Percentiles rank a stretch among this genome's conserved stretches.
Conservation (phyloP, 2,797 vertebrate species). For the Aphelocoma californica region DNA sequence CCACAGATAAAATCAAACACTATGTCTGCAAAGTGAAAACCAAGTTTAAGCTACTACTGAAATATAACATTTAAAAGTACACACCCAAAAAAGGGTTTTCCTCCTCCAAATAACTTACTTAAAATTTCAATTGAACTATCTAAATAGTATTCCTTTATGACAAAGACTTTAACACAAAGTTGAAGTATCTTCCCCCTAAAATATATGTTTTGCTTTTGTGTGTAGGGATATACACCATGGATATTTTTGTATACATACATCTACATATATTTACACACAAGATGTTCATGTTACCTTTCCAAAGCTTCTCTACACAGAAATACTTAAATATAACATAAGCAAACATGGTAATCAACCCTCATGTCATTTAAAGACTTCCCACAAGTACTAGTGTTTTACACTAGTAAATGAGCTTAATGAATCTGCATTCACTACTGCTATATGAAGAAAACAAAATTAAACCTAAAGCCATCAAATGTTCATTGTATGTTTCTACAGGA, state of each 20-base stretch:
- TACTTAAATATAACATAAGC: not conserved
- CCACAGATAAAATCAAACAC: not conserved
- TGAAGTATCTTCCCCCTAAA: not conserved
- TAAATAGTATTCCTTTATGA: not conserved
- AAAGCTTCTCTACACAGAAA: not conserved
- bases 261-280: not conserved
- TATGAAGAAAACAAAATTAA: not conserved
- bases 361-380: not conserved
- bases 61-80: not conserved
- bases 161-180: not conserved
- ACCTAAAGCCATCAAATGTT: not conserved
- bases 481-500: not conserved
- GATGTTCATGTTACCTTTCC: not conserved
- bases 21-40: not conserved
- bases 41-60: not conserved
- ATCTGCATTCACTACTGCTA: not conserved
- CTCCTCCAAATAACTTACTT: not conserved
- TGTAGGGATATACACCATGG: not conserved
- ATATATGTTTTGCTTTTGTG: not conserved
- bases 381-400: not conserved
- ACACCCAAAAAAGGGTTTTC: not conserved
- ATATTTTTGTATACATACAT: not conserved
- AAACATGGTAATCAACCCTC: not conserved
- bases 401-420: not conserved
- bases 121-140: not conserved